Percentiles rank a stretch among this genome's conserved stretches.
These are phyloP conservation scores for Coleophora deauratella DNA, from an alignment of 2,888 invertebrate genomes.

Conservation along the genomic window DNA sequence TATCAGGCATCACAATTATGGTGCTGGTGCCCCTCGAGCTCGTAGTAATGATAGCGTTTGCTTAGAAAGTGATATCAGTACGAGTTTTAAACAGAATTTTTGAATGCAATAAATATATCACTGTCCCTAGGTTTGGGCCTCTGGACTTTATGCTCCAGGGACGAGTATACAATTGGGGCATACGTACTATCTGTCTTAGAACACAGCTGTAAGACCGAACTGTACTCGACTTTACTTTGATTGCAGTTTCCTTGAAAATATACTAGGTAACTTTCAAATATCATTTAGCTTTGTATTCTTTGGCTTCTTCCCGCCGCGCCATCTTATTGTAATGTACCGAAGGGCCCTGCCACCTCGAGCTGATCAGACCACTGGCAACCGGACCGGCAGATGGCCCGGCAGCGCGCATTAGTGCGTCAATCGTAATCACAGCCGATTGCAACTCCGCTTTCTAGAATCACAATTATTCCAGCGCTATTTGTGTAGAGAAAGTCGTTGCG, in stretches of 20 bases:
- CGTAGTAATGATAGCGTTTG: constrained; percentile 40
- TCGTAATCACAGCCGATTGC: constrained; percentile 19
- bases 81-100: constrained; percentile 1
- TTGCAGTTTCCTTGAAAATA: background rate
- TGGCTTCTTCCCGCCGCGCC: too few species aligned
- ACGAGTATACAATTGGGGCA: too few species aligned
- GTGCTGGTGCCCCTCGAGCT: constrained; percentile 23
- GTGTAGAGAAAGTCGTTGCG: constrained; percentile 6
- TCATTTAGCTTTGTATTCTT: background rate
- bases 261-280: background rate
- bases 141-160: too few species aligned
- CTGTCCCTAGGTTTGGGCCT: too few species aligned
- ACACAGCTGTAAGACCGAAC: too few species aligned
- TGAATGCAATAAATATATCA: background rate
- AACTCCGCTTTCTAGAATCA: constrained; percentile 16
- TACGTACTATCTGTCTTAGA: too few species aligned
- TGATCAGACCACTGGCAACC: constrained; percentile 12
- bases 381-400: constrained; percentile 25
- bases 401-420: constrained; percentile 23
- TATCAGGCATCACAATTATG: constrained; percentile 37
- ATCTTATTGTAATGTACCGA: too few species aligned
- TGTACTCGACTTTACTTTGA: too few species aligned
- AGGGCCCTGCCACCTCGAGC: too few species aligned
- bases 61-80: constrained; percentile 36
- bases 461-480: constrained; percentile 9